A percentile compares a stretch with the other conserved stretches of the same genome.
Evolutionary conservation across 1,140 invertebrate species (phyloP).

Genomic region (Onthophagus taurus): DNA sequence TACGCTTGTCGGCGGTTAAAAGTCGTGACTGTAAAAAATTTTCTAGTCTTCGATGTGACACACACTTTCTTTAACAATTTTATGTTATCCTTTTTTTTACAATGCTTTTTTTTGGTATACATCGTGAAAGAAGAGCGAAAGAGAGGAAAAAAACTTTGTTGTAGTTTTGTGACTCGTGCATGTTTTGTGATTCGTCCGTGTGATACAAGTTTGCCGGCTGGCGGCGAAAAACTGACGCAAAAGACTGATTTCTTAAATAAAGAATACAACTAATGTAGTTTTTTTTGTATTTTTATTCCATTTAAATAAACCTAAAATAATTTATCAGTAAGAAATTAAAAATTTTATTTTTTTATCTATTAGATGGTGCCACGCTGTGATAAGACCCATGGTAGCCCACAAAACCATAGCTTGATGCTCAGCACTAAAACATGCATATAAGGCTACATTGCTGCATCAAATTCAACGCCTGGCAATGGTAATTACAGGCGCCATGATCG

Average conservation of each 20-base stretch:
- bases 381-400: too few relatives aligned
- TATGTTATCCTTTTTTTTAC: constrained; percentile 13
- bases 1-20: too few relatives aligned
- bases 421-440: too few relatives aligned
- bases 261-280: constrained; percentile 16
- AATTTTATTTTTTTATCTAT: too few relatives aligned
- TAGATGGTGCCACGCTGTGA: too few relatives aligned
- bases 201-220: constrained; percentile 30
- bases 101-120: constrained; percentile 16
- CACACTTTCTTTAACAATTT: constrained; percentile 9
- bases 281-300: constrained; percentile 2
- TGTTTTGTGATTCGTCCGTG: constrained; percentile 36
- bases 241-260: constrained; percentile 37
- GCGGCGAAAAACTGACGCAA: constrained; percentile 32
- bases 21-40: constrained; percentile 17
- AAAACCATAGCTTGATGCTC: too few relatives aligned
- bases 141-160: constrained; percentile 21
- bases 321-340: too few relatives aligned
- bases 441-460: too few relatives aligned
- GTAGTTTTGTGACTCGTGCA: constrained; percentile 25
- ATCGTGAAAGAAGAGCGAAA: constrained; percentile 1
- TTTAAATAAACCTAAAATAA: too few relatives aligned
- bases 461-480: too few relatives aligned
- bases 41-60: constrained; percentile 12
- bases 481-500: too few relatives aligned